phyloP scores from a whole-genome alignment of 2,797 vertebrate species.

The Sebastes steindachneri region DNA sequence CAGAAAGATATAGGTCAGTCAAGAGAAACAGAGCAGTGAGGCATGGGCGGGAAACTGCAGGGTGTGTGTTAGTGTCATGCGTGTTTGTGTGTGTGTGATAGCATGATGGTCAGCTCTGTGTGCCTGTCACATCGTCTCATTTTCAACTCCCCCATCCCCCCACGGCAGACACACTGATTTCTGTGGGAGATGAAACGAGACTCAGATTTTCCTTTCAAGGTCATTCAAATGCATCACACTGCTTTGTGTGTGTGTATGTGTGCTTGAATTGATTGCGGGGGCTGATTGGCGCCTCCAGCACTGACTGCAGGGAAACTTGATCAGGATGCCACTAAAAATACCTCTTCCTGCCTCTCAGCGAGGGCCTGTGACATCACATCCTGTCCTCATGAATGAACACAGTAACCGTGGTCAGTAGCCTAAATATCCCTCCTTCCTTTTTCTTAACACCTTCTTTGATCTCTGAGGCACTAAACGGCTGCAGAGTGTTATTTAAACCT shows the following conservation, averaged over 20 bases:
- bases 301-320: constrained; percentile 65
- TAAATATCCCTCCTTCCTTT: constrained; percentile 29
- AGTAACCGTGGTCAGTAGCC: constrained; percentile 15
- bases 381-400: constrained; percentile 66
- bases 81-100: constrained; percentile 1
- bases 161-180: constrained; percentile 3
- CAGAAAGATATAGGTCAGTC: constrained; percentile 74
- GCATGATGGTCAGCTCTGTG: neutral
- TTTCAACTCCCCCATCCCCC: constrained; percentile 24
- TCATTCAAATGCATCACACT: constrained; percentile 2
- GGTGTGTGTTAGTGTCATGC: neutral
- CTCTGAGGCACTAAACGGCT: constrained; percentile 3
- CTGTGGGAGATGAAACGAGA: constrained; percentile 36
- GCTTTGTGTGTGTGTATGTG: constrained; percentile 1
- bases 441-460: constrained; percentile 30
- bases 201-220: constrained; percentile 29
- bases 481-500: neutral
- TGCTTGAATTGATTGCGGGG: constrained; percentile 37
- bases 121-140: constrained; percentile 45
- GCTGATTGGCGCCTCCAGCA: constrained; percentile 22
- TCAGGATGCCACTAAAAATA: constrained; percentile 74
- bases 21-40: constrained; percentile 47
- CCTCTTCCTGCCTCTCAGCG: constrained; percentile 66
- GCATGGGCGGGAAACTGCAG: constrained; percentile 5
- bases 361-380: constrained; percentile 70